Base-by-base conservation (phyloP, 1,140 invertebrate genomes). In the Drosophila grimshawi region DNA sequence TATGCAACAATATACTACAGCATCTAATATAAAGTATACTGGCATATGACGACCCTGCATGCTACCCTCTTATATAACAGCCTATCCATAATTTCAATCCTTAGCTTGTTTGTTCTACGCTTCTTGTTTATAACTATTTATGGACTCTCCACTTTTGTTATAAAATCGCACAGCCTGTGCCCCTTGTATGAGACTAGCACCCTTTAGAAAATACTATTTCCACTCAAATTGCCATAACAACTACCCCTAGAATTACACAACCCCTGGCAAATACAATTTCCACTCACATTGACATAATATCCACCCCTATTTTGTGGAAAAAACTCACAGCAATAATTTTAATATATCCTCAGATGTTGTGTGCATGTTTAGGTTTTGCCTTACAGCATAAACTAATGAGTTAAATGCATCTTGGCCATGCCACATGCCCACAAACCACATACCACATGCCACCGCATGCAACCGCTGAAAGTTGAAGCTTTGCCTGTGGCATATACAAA, bases 401-500 rank as follows among this genome's bases (percentile, higher is more conserved):
- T 66, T 4, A 56, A 65, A 51, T 65, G 46, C 30, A 43, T 65
- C 68, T 71, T 57, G 35, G 57, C 32, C 43, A 48, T n/a, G 39
- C 39, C 39, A 11, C 43, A 48, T n/a, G 39, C 39, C 39, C 39
- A 4, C 6, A 43, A 4, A n/a, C 10, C 29, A 41, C 35, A 49
- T 27, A 41, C 35, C 48, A 33, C n/a, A n/a, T n/a, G n/a, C n/a
- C n/a, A n/a, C 19, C 19, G 19, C 51, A 55, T 45, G 30, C 37
- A 62, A 27, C 37, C 43, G 27, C 59, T 57, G 43, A 52, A 56
- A 55, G n/a, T 27, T 51, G 43, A 49, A 56, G 30, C 37, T 57
- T 60, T 45, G 41, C 27, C 39, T 48, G 53, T 49, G 51, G 30
- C 49, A 68, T 1, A 7, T n/a, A 75, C 70, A 61, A 78, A 74